These are phyloP conservation scores for Entelurus aequoreus DNA, from an alignment of 2,113 vertebrate genomes.

Conservation along the genomic window DNA sequence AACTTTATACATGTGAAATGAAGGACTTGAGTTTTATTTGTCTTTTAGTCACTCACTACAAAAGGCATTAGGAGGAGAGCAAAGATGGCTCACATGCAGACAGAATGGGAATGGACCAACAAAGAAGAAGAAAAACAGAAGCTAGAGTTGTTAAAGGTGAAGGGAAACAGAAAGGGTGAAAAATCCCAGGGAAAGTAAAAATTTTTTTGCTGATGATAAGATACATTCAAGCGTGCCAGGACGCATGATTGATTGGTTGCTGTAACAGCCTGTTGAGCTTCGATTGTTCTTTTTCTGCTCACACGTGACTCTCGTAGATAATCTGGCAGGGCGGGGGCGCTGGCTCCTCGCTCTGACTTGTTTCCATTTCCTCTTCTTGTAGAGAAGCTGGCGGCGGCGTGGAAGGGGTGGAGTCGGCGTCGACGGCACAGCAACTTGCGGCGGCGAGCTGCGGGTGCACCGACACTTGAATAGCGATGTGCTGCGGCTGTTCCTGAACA, in stretches of 20 bases:
- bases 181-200: not conserved
- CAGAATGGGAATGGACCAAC: too few species aligned
- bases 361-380: conserved; percentile 5
- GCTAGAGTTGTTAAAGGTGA: conserved; percentile 11
- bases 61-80: too few species aligned
- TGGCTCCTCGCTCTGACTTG: not conserved
- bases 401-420: conserved; percentile 42
- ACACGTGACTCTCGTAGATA: conserved; percentile 96
- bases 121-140: conserved; percentile 3
- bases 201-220: conserved; percentile 22
- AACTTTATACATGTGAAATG: too few species aligned
- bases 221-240: conserved; percentile 64
- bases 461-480: conserved; percentile 95
- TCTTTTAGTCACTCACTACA: too few species aligned
- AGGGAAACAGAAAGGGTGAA: not conserved
- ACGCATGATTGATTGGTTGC: not conserved
- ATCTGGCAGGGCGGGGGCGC: conserved; percentile 67
- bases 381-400: conserved; percentile 9
- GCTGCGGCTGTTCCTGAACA: conserved; percentile 86
- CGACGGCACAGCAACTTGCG: conserved; percentile 63
- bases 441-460: conserved; percentile 79
- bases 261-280: not conserved
- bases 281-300: conserved; percentile 36
- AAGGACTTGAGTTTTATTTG: too few species aligned
- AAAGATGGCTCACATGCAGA: too few species aligned